phyloP scores from a whole-genome alignment of 2,797 vertebrate species.

The Hydrocynus forskahlii region DNA sequence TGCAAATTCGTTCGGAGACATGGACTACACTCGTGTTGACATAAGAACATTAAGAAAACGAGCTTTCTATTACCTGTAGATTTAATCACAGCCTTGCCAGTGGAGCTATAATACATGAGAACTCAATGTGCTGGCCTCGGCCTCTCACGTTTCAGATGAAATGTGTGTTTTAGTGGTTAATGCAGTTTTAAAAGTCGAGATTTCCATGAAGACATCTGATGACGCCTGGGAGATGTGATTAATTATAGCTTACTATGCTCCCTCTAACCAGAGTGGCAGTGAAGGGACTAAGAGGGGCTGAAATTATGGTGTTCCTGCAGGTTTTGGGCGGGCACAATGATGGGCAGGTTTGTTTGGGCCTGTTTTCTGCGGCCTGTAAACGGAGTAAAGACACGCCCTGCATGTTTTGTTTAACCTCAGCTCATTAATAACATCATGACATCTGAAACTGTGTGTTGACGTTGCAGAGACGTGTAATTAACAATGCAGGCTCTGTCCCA shows the following conservation, averaged over 20 bases:
- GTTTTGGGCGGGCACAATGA: background rate
- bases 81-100: constrained; percentile 29
- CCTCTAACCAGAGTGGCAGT: background rate
- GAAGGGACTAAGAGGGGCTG: background rate
- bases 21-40: constrained; percentile 33
- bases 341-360: constrained; percentile 1
- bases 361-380: background rate
- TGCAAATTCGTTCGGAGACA: constrained; percentile 51
- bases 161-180: constrained; percentile 6
- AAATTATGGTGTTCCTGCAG: background rate
- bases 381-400: background rate
- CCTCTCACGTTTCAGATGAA: constrained; percentile 1
- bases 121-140: background rate
- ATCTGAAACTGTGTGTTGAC: constrained; percentile 2
- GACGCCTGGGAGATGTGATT: constrained; percentile 14
- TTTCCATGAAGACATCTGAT: constrained; percentile 3
- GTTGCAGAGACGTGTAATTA: constrained; percentile 31
- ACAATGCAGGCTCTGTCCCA: constrained; percentile 6
- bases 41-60: constrained; percentile 35
- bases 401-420: background rate
- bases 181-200: background rate
- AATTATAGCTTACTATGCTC: constrained; percentile 4
- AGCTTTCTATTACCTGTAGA: constrained; percentile 39
- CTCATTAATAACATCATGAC: constrained; percentile 4
- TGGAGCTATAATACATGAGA: background rate